Percentiles rank a stretch among this genome's conserved stretches.
phyloP scores from a whole-genome alignment of 2,888 invertebrate species.

The Coelopa pilipes region DNA sequence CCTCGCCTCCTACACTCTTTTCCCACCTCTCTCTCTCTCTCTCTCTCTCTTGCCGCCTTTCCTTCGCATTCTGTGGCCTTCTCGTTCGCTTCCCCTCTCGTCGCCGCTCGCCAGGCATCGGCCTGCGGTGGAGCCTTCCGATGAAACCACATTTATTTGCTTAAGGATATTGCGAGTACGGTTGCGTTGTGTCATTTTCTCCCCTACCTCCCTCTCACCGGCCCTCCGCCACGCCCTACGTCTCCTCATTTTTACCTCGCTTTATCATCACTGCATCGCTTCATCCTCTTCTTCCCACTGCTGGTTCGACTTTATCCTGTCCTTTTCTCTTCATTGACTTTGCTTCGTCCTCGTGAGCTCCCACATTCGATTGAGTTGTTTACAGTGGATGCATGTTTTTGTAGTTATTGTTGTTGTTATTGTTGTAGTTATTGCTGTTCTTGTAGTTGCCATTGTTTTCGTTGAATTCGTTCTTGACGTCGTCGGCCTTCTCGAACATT shows the following conservation, averaged over 20 bases:
- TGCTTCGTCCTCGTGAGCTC: not conserved
- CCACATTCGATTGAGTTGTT: not conserved
- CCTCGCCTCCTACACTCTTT: not conserved
- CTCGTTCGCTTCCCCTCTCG: no score
- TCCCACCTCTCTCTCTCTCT: not conserved
- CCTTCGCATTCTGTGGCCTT: no score
- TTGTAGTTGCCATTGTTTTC: not conserved
- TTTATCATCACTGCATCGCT: no score
- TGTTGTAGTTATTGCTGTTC: not conserved
- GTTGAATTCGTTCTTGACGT: not conserved
- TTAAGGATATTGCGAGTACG: slow-evolving; percentile 20
- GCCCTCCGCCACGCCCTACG: no score
- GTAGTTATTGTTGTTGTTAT: no score
- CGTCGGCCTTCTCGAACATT: not conserved
- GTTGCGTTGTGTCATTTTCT: slow-evolving; percentile 21
- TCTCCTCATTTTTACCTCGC: no score
- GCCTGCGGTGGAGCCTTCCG: no score
- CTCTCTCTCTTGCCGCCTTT: no score
- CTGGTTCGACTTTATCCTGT: no score
- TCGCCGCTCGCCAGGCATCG: no score
- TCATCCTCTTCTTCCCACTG: no score
- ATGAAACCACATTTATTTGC: slow-evolving; percentile 26
- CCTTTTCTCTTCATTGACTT: no score
- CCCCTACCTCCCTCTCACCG: slow-evolving; percentile 1
- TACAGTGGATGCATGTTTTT: not conserved